A percentile compares a stretch with the other conserved stretches of the same genome.
Conservation (phyloP, 2,888 invertebrate species). For the Spisula subtruncata region DNA sequence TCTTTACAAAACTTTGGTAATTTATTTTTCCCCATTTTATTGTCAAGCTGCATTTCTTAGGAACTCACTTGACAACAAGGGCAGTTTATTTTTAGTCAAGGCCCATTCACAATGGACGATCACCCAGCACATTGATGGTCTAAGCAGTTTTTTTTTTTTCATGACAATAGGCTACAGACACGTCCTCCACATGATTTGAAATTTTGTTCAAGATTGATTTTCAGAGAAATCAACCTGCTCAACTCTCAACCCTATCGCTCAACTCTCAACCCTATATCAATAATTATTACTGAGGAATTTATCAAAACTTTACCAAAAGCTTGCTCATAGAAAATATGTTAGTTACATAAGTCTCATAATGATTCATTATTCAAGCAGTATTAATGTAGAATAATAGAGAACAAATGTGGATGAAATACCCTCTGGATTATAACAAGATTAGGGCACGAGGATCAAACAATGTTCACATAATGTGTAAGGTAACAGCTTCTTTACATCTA, state of each 20-base stretch:
- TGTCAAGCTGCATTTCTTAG: not conserved
- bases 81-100: not conserved
- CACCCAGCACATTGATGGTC: too few relatives aligned
- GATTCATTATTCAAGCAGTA: not conserved
- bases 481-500: not conserved
- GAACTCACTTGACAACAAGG: slow-evolving; percentile 10
- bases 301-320: not conserved
- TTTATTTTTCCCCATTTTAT: not conserved
- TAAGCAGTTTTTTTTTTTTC: too few relatives aligned
- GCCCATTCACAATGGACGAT: too few relatives aligned
- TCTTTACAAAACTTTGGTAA: not conserved
- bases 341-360: not conserved
- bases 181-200: too few relatives aligned
- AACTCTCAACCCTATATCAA: not conserved
- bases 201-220: too few relatives aligned
- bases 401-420: slow-evolving; percentile 11
- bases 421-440: not conserved
- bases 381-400: slow-evolving; percentile 1
- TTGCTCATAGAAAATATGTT: not conserved
- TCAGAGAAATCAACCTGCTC: too few relatives aligned
- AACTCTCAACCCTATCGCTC: too few relatives aligned
- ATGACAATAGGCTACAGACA: too few relatives aligned
- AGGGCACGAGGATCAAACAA: not conserved
- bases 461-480: not conserved
- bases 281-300: not conserved